Base-by-base conservation (phyloP, 2,888 invertebrate species). In the Notocelia uddmanniana region DNA sequence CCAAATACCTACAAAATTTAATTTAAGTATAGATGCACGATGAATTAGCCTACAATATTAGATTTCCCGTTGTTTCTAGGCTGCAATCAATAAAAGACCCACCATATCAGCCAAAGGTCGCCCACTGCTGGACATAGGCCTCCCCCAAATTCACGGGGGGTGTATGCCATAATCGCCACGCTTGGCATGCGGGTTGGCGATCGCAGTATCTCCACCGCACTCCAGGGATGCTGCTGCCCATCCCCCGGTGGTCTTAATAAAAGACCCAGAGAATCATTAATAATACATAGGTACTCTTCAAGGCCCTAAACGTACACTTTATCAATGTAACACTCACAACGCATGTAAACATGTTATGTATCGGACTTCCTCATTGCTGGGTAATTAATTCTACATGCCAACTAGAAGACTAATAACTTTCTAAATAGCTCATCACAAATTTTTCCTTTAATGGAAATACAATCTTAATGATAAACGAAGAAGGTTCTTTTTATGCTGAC, bases 241-340 rank as follows among this genome's bases (percentile, higher is more conserved):
- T n/a, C n/a, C n/a, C n/a, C n/a, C n/a, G n/a, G n/a, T n/a, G n/a
- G n/a, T n/a, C n/a, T n/a, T n/a, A n/a, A n/a, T n/a, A n/a, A n/a
- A n/a, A n/a, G n/a, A n/a, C n/a, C n/a, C n/a, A n/a, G 26, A 18
- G 15, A 18, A 50, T 18, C 18, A 50, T 9, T 19, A 10, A 11
- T 50, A 50, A 18, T 18, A 9, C 18, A 9, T 8, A 15, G 31
- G 23, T 55, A 57, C 8, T 57, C 10, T 10, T 23, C 60, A 41
- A 59, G n/a, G 23, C 23, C 23, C 23, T 45, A 60, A 45, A 60
- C 11, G n/a, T 26, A 60, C 23, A 26, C 15, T n/a, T n/a, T 55
- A 41, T 15, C n/a, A 60, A 45, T 45, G 60, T 60, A 60, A 60
- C 23, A 26, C 60, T 60, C 60, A 45, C 60, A 60, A 60, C 45